phyloP scores from a whole-genome alignment of 2,797 vertebrate species.

The Melanogrammus aeglefinus region DNA sequence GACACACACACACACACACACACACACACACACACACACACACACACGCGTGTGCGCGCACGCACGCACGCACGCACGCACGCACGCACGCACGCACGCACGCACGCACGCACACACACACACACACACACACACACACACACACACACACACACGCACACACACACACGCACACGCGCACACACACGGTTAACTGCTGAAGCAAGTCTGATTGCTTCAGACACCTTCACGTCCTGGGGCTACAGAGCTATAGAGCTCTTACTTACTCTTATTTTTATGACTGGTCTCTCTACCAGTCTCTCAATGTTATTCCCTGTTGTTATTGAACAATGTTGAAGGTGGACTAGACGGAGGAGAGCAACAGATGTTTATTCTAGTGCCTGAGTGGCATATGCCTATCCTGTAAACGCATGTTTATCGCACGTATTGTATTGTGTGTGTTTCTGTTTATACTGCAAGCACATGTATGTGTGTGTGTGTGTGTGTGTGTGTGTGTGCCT shows the following conservation, averaged over 20 bases:
- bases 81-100: neutral
- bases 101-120: neutral
- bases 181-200: conserved; percentile 20
- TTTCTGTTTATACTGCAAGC: no score
- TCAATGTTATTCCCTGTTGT: neutral
- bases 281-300: neutral
- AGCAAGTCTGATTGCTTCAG: conserved; percentile 28
- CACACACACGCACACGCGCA: conserved; percentile 8
- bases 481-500: no score
- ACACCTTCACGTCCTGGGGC: conserved; percentile 22
- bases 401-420: neutral
- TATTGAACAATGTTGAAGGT: neutral
- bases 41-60: neutral
- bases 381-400: neutral
- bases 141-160: conserved; percentile 1
- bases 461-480: no score
- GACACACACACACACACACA: no score
- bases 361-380: neutral
- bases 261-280: neutral
- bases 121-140: neutral
- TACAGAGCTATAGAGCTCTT: neutral
- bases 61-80: neutral
- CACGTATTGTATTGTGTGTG: neutral
- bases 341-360: neutral
- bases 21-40: neutral